phyloP scores from a whole-genome alignment of 2,113 vertebrate genomes.

The Enhydra lutris region DNA sequence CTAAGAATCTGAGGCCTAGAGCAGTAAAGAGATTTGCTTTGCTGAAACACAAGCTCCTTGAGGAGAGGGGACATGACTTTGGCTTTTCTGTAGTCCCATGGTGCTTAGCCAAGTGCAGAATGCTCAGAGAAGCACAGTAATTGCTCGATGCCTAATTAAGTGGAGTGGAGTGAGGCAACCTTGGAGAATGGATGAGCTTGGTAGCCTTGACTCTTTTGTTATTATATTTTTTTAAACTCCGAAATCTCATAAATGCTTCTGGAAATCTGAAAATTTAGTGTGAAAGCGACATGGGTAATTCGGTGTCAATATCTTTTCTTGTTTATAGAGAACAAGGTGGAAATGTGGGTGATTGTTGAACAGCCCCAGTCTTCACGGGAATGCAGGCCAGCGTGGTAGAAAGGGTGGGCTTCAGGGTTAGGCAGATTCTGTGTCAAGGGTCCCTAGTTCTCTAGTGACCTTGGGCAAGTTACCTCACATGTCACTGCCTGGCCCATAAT shows the following conservation, averaged over 20 bases:
- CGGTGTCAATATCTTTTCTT: background rate
- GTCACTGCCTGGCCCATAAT: background rate
- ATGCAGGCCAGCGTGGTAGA: background rate
- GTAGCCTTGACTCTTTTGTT: background rate
- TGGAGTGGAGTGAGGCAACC: background rate
- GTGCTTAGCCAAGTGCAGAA: background rate
- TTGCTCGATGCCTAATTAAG: background rate
- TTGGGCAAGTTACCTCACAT: background rate
- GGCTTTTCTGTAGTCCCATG: background rate
- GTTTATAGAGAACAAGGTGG: background rate
- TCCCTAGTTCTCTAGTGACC: background rate
- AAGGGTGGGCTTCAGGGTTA: background rate
- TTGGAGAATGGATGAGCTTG: background rate
- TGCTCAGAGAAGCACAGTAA: background rate
- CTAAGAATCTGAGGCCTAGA: background rate
- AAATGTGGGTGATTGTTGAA: background rate
- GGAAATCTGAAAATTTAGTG: background rate
- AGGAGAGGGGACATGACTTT: background rate
- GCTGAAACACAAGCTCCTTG: background rate
- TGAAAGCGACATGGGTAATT: background rate
- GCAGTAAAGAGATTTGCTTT: background rate
- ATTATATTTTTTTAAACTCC: background rate
- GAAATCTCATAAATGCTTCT: background rate
- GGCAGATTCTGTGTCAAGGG: background rate
- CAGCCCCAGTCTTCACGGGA: background rate